Evolutionary conservation across 30 jellyfish, hydroid and myxozoan species (phyloP), one percentile per base, ranked within the genome.

Genomic region (Aurelia coerulea): DNA sequence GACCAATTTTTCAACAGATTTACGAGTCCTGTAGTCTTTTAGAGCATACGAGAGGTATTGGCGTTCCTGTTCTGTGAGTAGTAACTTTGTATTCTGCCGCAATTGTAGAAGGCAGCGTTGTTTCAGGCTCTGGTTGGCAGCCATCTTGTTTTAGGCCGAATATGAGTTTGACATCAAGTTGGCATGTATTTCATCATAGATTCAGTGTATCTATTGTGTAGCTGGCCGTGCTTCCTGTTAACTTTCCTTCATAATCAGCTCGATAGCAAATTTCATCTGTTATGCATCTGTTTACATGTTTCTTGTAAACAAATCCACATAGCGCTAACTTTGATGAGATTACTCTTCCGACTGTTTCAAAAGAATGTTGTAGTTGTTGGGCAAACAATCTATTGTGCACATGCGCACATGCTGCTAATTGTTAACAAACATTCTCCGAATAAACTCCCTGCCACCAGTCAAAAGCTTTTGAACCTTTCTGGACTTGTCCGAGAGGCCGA

Each of bases 51-150:
- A 41, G 35, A 90, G 70, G 49, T 83, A 63, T 51, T 84, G 78
- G 31, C 66, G 68, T 70, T 90, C 97, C 33, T 78, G 72, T 10
- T 80, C 97, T 19, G 90, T 46, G 46, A 90, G 79, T 34, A 71
- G 68, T 37, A 71, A 6, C 70, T 72, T 69, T 53, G 89, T 87
- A n/a, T 62, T 49, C 10, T 81, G 78, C 35, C 68, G 90, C 46
- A 90, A 64, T 41, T 72, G 76, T 41, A 13, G 42, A 15, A 77
- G 51, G 46, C 14, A 59, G 49, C 52, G 37, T 23, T 60, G 74
- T 34, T 23, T 58, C 13, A 62, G 29, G 53, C 5, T 62, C 19
- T 72, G 23, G 78, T 60, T 77, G 67, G 51, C 74, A 3, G 87
- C 87, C 87, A 77, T 77, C 16, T 18, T 23, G 53, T 23, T 65